These are phyloP conservation scores for Amphiprion percula DNA, from an alignment of 2,113 vertebrate genomes.

Conservation along the genomic window DNA sequence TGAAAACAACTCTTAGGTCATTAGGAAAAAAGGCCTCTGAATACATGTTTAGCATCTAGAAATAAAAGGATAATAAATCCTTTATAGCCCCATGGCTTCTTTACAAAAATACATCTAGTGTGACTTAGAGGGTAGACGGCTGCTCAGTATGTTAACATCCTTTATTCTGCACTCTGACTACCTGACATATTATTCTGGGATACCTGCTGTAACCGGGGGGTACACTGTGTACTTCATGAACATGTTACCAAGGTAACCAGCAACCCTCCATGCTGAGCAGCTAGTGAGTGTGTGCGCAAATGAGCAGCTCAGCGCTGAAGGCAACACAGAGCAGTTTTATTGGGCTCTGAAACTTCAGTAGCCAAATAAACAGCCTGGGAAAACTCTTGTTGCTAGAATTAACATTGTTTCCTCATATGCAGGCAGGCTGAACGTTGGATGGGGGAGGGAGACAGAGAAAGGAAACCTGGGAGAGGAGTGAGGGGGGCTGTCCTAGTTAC, in stretches of 20 bases:
- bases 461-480: neutral
- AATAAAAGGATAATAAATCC: neutral
- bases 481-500: slow-evolving; percentile 50
- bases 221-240: slow-evolving; percentile 17
- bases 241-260: slow-evolving; percentile 69
- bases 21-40: neutral
- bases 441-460: slow-evolving; percentile 10
- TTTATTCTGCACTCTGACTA: slow-evolving; percentile 24
- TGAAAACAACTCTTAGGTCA: neutral
- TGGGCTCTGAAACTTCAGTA: slow-evolving; percentile 51
- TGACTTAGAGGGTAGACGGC: neutral
- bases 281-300: slow-evolving; percentile 35
- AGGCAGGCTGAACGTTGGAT: slow-evolving; percentile 27
- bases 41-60: neutral
- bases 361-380: slow-evolving; percentile 74
- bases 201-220: slow-evolving; percentile 29
- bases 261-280: slow-evolving; percentile 65
- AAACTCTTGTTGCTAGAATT: slow-evolving; percentile 53
- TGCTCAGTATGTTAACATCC: neutral
- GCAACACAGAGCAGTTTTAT: slow-evolving; percentile 60
- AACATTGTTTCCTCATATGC: slow-evolving; percentile 56
- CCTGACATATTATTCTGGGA: slow-evolving; percentile 52
- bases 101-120: neutral
- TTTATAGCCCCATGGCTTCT: neutral
- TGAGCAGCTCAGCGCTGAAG: slow-evolving; percentile 35